Evolutionary conservation across 2,797 vertebrate genomes (phyloP).

Genomic region (Acanthurus lineatus): DNA sequence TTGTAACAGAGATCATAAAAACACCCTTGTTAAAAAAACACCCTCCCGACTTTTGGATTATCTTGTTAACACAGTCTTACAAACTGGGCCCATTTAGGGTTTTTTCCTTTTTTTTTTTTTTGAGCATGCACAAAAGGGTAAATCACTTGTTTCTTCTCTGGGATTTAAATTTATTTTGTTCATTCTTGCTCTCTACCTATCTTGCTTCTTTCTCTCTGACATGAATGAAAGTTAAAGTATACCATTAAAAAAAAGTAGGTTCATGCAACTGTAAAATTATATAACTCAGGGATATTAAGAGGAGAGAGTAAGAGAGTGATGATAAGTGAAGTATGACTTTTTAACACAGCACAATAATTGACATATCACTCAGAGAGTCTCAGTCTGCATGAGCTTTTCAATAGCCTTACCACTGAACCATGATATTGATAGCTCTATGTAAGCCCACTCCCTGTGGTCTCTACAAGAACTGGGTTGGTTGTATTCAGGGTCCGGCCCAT

Average conservation of each 20-base stretch:
- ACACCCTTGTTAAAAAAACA: constrained; percentile 85
- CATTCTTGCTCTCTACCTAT: constrained; percentile 18
- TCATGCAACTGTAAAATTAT: constrained; percentile 30
- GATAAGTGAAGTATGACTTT: constrained; percentile 62
- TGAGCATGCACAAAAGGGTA: constrained; percentile 34
- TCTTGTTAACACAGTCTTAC: constrained; percentile 86
- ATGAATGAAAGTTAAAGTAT: constrained; percentile 35
- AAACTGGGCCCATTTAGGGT: constrained; percentile 65
- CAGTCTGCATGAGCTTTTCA: constrained; percentile 68
- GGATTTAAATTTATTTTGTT: constrained; percentile 38
- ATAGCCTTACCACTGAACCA: constrained; percentile 64
- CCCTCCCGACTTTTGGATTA: constrained; percentile 82
- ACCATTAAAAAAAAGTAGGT: constrained; percentile 29
- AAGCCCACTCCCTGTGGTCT: constrained; percentile 56
- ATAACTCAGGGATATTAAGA: constrained; percentile 54
- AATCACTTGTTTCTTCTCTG: constrained; percentile 31
- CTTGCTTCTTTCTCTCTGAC: constrained; percentile 21
- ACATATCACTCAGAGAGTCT: constrained; percentile 68
- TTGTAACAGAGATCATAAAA: constrained; percentile 88
- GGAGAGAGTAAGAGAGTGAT: constrained; percentile 50
- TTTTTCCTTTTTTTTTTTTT: constrained; percentile 37
- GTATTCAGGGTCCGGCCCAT: constrained; percentile 68
- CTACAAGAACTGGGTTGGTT: constrained; percentile 58
- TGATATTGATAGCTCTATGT: constrained; percentile 70
- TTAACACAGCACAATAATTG: constrained; percentile 75